phyloP scores from a whole-genome alignment of 2,113 vertebrate species.

The Nothobranchius kuhntae region DNA sequence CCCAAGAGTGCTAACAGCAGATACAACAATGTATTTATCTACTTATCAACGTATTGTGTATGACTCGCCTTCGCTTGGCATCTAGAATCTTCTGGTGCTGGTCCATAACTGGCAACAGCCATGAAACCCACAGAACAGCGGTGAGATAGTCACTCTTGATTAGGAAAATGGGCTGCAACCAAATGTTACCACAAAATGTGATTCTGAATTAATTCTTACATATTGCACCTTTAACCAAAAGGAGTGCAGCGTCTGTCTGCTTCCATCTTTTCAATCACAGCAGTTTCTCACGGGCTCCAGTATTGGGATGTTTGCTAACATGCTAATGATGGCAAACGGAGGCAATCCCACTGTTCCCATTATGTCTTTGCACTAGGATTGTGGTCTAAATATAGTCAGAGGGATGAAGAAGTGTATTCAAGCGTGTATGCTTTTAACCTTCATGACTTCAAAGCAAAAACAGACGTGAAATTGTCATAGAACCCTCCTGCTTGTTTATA shows the following conservation, averaged over 20 bases:
- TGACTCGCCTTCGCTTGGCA: too few species aligned
- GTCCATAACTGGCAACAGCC: too few species aligned
- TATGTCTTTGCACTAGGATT: conserved; percentile 47
- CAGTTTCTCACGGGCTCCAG: conserved; percentile 67
- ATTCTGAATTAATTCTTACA: too few species aligned
- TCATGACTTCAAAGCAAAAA: conserved; percentile 1
- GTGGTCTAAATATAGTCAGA: conserved; percentile 32
- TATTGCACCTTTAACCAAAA: conserved; percentile 10
- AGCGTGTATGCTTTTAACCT: not conserved
- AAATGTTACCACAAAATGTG: too few species aligned
- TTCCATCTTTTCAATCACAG: conserved; percentile 70
- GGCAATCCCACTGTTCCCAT: conserved; percentile 72
- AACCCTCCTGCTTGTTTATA: conserved; percentile 10
- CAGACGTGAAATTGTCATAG: not conserved
- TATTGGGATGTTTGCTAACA: conserved; percentile 72
- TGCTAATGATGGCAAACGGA: conserved; percentile 81
- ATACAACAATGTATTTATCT: too few species aligned
- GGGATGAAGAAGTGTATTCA: conserved; percentile 4
- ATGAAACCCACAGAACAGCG: too few species aligned
- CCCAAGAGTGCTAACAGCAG: too few species aligned
- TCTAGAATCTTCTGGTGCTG: too few species aligned
- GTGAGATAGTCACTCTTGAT: too few species aligned
- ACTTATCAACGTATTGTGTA: too few species aligned
- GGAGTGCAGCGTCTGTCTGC: not conserved
- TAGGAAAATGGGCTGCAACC: too few species aligned